Base-by-base conservation (phyloP, 2,797 vertebrate genomes). In the Benthosema pterotum region DNA sequence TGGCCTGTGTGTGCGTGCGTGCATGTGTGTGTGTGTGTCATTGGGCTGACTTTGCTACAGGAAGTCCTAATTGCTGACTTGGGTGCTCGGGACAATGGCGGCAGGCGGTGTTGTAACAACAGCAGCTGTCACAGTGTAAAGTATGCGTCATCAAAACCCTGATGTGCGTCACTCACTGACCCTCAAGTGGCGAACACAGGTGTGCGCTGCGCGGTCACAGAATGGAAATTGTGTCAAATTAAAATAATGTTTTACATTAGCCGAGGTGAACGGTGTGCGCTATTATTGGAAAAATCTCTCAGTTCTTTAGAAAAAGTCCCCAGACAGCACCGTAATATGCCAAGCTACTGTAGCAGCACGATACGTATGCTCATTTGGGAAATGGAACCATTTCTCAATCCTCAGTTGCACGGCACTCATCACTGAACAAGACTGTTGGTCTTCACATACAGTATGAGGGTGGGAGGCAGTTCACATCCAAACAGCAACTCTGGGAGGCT, bases 71-170 rank as follows among this genome's bases (percentile, higher is more conserved):
- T 63, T 63, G 51, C 63, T 53, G 49, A 54, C 13, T 61, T 11
- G 18, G 45, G 32, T 43, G 49, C 14, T 49, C n/a, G 52, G 56
- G 52, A 49, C 45, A 42, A 50, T 55, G 63, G 16, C 65, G 18
- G 42, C 4, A 18, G 8, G 14, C 22, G 9, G 17, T 52, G 46
- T 72, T 38, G 25, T 69, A 60, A 63, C 47, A 50, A 52, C 63
- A 60, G 67, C 66, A 70, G 68, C 65, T 62, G 53, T 69, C 52
- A 32, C 46, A 32, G 64, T 47, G 43, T 17, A 6, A 57, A 46
- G 32, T 11, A 6, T 42, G 14, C 56, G 8, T 49, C 53, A 53
- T 18, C n/a, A 9, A 50, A 15, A 48, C 16, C 58, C 12, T 42
- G 28, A n/a, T 47, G 22, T 38, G 49, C 25, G 11, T 43, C 71